Base-by-base conservation (phyloP, 2,888 invertebrate species). In the Lithophane leautieri region DNA sequence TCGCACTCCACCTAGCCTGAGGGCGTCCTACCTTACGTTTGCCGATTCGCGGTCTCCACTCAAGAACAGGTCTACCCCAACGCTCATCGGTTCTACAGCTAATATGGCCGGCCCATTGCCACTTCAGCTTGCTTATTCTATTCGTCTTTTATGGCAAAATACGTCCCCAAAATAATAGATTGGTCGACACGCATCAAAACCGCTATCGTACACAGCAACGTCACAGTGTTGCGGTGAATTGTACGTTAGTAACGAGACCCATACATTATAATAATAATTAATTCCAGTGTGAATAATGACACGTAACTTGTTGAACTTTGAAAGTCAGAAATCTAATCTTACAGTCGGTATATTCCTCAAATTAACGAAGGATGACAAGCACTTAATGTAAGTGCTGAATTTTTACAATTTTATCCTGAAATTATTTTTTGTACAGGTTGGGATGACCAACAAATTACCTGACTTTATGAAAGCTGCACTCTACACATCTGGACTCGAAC, bases 181-280 rank as follows among this genome's bases (percentile, higher is more conserved):
- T 28, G 42, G 70, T 70, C 12, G 34, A 60, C 58, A 73, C 9
- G 60, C 50, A 62, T 62, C 69, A 58, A 72, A 72, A 72, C 63
- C 67, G n/a, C 50, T 68, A 16, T 58, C 34, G 34, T 25, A 54
- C 16, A 47, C 34, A 72, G n/a, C n/a, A n/a, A 72, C 4, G 7
- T 62, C 19, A 42, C 47, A 34, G 9, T 65, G 47, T 73, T 82
- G 77, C 50, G 56, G 81, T 42, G 40, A 50, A 61, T 34, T 12
- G n/a, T 16, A 73, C 62, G 73, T 78, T 63, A 70, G 47, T 77
- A 81, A 63, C 68, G 67, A 78, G 22, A 44, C 42, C n/a, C 22
- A 63, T 68, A 68, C 50, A 62, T 75, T 34, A 75, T 60, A 56
- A 25, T 50, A 22, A 19, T 56, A 58, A 58, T 76, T 56, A 79